Base-by-base conservation (phyloP, 2,888 invertebrate genomes). In the Caenorhabditis virilis region DNA sequence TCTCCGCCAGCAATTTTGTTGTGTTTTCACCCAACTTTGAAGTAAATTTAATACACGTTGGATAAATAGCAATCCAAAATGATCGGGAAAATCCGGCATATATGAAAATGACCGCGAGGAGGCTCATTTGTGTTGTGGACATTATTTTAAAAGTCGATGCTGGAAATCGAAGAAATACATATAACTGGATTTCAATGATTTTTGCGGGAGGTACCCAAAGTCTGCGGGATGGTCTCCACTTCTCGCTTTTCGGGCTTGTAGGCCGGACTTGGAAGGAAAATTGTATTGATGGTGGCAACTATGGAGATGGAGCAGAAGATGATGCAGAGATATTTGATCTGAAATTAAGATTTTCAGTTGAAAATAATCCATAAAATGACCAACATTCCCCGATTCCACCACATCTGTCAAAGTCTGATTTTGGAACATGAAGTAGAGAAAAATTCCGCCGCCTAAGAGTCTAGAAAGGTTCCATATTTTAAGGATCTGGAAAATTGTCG, bases 31-130 rank as follows among this genome's bases (percentile, higher is more conserved):
- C 64, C 1, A 64, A 54, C 11, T 27, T 33, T 1, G 51, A 30
- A n/a, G 64, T 64, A 36, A 64, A 64, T 25, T 64, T 64, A 39
- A 64, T 59, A 38, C 59, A 64, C 0, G 64, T 45, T 7, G 64
- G 64, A 47, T 64, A 64, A 13, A 64, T 59, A 9, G 64, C 59
- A 43, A 64, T 64, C 64, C 64, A 64, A 33, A 64, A 64, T 22
- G 59, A 59, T 9, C 64, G 35, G 1, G 59, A 64, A 23, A 64
- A 59, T 36, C 64, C 64, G 30, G 64, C 55, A 16, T 64, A 64
- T 1, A 64, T 23, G 42, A 64, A 64, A 4, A 64, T 47, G 4
- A 64, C 47, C 0, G 64, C 41, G n/a, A 64, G 48, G 2, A 64
- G 58, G 5, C 38, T 23, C 64, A 64, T 64, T 25, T 38, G 35